A percentile compares a stretch with the other conserved stretches of the same genome.
These are phyloP conservation scores for Crotalus horridus DNA, from an alignment of 2,113 vertebrate genomes.

Conservation along the genomic window DNA sequence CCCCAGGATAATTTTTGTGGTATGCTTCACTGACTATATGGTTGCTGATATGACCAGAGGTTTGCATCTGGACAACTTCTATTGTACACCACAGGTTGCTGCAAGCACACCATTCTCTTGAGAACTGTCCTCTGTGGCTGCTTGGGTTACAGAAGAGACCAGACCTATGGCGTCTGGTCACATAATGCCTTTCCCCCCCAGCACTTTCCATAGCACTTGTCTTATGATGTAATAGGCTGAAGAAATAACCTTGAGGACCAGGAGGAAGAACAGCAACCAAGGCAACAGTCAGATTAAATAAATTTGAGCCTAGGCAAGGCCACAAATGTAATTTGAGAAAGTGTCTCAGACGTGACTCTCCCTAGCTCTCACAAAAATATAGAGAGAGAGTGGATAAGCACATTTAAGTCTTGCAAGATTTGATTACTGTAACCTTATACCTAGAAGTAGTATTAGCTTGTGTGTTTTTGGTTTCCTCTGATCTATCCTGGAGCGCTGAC, in stretches of 20 bases:
- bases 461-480: neutral
- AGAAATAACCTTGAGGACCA: neutral
- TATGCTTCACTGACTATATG: neutral
- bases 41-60: neutral
- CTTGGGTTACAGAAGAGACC: neutral
- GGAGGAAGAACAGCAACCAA: neutral
- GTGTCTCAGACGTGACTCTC: neutral
- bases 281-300: neutral
- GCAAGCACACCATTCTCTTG: neutral
- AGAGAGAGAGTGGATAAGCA: neutral
- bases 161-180: neutral
- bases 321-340: neutral
- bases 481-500: neutral
- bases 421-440: neutral
- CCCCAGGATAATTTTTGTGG: neutral
- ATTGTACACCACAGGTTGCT: neutral
- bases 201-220: neutral
- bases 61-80: neutral
- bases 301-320: neutral
- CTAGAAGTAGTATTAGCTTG: neutral
- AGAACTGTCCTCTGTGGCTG: neutral
- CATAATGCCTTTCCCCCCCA: neutral
- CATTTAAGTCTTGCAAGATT: neutral
- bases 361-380: neutral
- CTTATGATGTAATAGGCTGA: neutral